These are phyloP conservation scores for Crepidodera aurea DNA, from an alignment of 2,888 invertebrate species.

Conservation along the genomic window DNA sequence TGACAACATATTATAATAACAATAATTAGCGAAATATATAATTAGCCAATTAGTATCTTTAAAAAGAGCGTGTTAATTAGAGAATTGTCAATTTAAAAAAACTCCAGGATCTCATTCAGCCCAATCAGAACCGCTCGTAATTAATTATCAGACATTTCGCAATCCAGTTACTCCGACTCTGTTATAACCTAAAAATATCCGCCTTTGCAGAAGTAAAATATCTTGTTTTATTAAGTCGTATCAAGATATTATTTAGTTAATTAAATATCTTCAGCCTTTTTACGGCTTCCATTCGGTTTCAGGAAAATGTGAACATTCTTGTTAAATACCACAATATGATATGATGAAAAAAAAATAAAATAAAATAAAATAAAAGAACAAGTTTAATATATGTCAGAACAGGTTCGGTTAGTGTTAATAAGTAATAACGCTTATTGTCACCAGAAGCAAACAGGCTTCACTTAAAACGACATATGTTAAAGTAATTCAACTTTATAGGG, in stretches of 20 bases:
- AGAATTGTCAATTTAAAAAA: too few relatives aligned
- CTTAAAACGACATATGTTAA: conserved; percentile 15
- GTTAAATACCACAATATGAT: conserved; percentile 18
- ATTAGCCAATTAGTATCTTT: too few relatives aligned
- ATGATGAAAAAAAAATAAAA: conserved; percentile 8
- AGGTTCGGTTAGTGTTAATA: conserved; percentile 39
- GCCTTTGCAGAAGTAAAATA: background rate
- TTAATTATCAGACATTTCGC: too few relatives aligned
- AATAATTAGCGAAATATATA: too few relatives aligned
- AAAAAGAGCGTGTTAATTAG: too few relatives aligned
- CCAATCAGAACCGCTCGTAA: too few relatives aligned
- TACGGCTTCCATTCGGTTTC: conserved; percentile 15
- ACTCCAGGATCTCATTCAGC: too few relatives aligned
- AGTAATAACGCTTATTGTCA: conserved; percentile 40
- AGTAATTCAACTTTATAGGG: conserved; percentile 10
- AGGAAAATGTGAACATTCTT: conserved; percentile 18
- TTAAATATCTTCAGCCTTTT: background rate
- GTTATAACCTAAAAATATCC: background rate
- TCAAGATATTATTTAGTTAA: conserved; percentile 3
- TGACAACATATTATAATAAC: too few relatives aligned
- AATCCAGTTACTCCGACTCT: too few relatives aligned
- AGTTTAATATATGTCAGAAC: conserved; percentile 19
- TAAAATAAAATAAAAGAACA: background rate
- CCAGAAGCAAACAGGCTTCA: conserved; percentile 27
- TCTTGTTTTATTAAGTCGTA: conserved; percentile 3